Evolutionary conservation across 1,140 invertebrate species (phyloP), one percentile per base, ranked within the genome.

Genomic region (Copidosoma floridanum): DNA sequence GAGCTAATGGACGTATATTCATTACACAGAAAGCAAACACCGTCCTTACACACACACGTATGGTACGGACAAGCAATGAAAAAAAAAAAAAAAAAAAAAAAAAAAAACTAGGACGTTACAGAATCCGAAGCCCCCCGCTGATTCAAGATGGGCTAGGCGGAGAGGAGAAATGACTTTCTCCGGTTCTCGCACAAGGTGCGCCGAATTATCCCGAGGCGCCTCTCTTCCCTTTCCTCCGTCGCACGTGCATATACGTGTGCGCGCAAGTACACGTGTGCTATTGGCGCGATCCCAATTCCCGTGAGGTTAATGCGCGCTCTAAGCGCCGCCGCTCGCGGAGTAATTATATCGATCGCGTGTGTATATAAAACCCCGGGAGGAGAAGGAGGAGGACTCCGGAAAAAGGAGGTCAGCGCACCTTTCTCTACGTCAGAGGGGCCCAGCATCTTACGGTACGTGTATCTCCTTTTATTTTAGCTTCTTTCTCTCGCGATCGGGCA

Each of bases 381-480:
- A 38, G 50, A 16, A 20, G 20, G 35, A 24, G 37, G 5, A 46
- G 27, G 23, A n/a, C 24, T 4, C 16, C 23, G 16, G 64, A 63
- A 68, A 73, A 76, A 74, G 68, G 71, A 73, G 72, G 72, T 75
- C 73, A 68, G 62, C 44, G 32, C 69, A 71, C 72, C 74, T 76
- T 74, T 76, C 72, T 72, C 71, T 68, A 65, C 63, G 20, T 48
- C 35, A 20, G 59, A 66, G 65, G 65, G 62, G 35, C n/a, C 50
- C 32, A 29, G 35, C 32, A 52, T 37, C 18, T 44, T 16, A 18
- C 46, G n/a, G n/a, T n/a, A n/a, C n/a, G n/a, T n/a, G n/a, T n/a
- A 57, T 67, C 29, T 35, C 29, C 18, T 50, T 24, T n/a, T n/a
- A n/a, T n/a, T 12, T 18, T 21, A 53, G 50, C 57, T 32, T 27